Percentiles rank a stretch among this genome's conserved stretches.
phyloP scores from a whole-genome alignment of 2,797 vertebrate species.

The Philypnodon macrostomus region DNA sequence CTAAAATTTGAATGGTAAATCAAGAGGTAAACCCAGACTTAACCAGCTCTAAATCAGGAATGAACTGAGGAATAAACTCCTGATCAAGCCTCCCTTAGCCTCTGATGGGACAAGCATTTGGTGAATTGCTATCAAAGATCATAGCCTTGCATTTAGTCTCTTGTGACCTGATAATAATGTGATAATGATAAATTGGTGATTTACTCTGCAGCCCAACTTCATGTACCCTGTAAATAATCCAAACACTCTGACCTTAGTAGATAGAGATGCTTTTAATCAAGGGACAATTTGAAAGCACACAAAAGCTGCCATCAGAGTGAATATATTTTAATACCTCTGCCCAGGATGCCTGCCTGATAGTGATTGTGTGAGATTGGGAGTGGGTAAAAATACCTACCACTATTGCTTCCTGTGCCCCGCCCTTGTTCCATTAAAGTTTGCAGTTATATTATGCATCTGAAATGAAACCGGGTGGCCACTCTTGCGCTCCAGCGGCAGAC shows the following conservation, averaged over 20 bases:
- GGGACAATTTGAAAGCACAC: slow-evolving; percentile 28
- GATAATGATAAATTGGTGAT: too few relatives aligned
- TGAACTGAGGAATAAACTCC: too few relatives aligned
- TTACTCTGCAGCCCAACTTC: too few relatives aligned
- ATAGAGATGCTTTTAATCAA: slow-evolving; percentile 35
- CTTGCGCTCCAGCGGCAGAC: slow-evolving; percentile 31
- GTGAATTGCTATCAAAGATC: too few relatives aligned
- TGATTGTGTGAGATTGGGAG: slow-evolving; percentile 41
- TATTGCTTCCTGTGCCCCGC: slow-evolving; percentile 21
- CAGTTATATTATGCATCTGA: slow-evolving; percentile 50
- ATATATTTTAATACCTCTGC: slow-evolving; percentile 45
- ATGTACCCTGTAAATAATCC: too few relatives aligned
- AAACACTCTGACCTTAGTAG: slow-evolving; percentile 51
- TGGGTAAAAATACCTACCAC: slow-evolving; percentile 37
- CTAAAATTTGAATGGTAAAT: too few relatives aligned
- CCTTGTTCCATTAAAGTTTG: slow-evolving; percentile 50
- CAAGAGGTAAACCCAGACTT: too few relatives aligned
- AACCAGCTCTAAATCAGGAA: too few relatives aligned
- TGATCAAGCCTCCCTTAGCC: too few relatives aligned
- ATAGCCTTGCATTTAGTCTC: too few relatives aligned
- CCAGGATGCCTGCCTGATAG: slow-evolving; percentile 51
- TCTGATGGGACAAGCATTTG: too few relatives aligned
- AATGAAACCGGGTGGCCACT: slow-evolving; percentile 42
- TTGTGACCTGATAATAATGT: too few relatives aligned
- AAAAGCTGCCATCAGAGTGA: slow-evolving; percentile 57